Evolutionary conservation across 2,113 vertebrate species (phyloP).

Genomic region (Cyprinus carpio): DNA sequence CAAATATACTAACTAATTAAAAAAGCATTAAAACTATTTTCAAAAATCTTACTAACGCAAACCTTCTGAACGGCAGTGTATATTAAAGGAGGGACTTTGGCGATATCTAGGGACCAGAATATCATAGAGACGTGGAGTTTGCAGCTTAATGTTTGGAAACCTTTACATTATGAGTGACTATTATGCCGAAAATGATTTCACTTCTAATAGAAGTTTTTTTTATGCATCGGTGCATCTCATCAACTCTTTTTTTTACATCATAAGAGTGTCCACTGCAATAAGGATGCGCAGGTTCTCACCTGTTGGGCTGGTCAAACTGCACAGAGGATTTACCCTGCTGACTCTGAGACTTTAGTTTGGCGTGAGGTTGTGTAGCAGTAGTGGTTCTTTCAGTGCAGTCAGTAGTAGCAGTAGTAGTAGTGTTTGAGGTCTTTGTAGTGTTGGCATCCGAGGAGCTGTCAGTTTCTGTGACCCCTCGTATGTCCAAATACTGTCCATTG

Average conservation of each 20-base stretch:
- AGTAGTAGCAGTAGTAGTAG: slow-evolving; percentile 68
- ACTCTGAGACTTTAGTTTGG: slow-evolving; percentile 70
- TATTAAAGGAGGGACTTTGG: too few relatives aligned
- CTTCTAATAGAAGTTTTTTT: not conserved
- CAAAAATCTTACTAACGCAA: too few relatives aligned
- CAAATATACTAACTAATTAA: too few relatives aligned
- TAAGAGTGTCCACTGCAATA: not conserved
- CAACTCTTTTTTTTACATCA: not conserved
- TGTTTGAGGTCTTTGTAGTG: slow-evolving; percentile 59
- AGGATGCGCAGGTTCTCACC: slow-evolving; percentile 74
- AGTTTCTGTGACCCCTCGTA: slow-evolving; percentile 72
- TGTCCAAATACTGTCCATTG: slow-evolving; percentile 84
- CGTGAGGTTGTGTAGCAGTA: slow-evolving; percentile 72
- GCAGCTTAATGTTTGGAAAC: not conserved
- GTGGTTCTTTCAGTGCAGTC: slow-evolving; percentile 67
- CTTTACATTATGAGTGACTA: not conserved
- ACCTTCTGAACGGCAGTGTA: too few relatives aligned
- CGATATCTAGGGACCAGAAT: too few relatives aligned
- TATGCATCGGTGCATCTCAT: not conserved
- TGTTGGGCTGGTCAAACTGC: slow-evolving; percentile 92
- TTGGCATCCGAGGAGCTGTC: slow-evolving; percentile 66
- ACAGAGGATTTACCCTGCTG: slow-evolving; percentile 74
- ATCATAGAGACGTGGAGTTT: too few relatives aligned
- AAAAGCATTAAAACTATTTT: too few relatives aligned
- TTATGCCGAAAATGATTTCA: not conserved